Evolutionary conservation across 2,113 vertebrate species (phyloP).

Genomic region (Pangasianodon hypophthalmus): DNA sequence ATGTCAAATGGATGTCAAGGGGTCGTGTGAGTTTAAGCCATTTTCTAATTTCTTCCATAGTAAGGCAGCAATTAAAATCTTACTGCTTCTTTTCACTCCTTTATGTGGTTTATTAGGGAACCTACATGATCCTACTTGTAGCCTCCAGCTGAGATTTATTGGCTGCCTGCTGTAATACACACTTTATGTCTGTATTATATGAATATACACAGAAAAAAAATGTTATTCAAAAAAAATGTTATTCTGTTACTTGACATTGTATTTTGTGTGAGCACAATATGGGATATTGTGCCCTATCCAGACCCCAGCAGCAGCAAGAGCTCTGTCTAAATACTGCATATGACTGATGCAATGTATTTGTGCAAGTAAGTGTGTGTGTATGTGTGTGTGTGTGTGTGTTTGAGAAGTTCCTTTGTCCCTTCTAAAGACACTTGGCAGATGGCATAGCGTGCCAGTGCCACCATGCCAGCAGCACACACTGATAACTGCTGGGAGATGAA

Average conservation of each 20-base stretch:
- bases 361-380: conserved; percentile 17
- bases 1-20: background rate
- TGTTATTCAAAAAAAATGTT: too few relatives aligned
- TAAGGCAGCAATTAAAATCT: background rate
- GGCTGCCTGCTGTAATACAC: background rate
- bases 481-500: conserved; percentile 14
- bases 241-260: background rate
- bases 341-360: background rate
- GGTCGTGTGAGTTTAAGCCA: background rate
- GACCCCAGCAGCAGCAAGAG: background rate
- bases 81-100: background rate
- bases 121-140: background rate
- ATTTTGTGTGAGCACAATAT: conserved; percentile 7
- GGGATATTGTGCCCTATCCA: background rate
- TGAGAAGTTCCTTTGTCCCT: conserved; percentile 22
- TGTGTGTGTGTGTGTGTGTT: background rate
- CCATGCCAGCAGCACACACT: conserved; percentile 25
- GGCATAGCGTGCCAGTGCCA: background rate
- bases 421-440: conserved; percentile 16
- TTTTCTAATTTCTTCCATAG: background rate
- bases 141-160: background rate
- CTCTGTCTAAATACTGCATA: background rate
- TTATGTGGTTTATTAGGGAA: background rate
- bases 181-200: background rate
- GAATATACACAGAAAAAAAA: background rate